phyloP scores from a whole-genome alignment of 2,797 vertebrate genomes.

The Ceyx erithaca region DNA sequence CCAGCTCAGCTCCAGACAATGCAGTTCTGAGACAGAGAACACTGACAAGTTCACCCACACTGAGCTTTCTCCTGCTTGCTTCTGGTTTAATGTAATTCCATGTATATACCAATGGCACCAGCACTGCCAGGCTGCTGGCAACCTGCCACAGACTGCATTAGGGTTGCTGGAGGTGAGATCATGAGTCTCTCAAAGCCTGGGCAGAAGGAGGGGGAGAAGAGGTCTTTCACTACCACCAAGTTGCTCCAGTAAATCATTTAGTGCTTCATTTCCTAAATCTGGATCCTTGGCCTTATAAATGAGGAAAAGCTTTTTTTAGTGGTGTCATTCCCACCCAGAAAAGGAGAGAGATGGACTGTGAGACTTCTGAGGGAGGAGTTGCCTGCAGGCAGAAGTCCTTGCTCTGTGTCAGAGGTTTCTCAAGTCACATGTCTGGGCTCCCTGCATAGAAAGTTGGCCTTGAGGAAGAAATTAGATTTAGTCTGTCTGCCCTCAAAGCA shows the following conservation, averaged over 20 bases:
- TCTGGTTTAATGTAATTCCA: neutral
- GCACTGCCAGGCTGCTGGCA: neutral
- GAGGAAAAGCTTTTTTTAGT: neutral
- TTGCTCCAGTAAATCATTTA: neutral
- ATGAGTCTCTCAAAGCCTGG: neutral
- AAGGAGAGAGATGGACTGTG: neutral
- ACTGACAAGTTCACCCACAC: neutral
- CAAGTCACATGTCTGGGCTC: neutral
- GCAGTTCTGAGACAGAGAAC: neutral
- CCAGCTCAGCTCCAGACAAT: neutral
- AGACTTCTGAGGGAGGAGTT: neutral
- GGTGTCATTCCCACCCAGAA: neutral
- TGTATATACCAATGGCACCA: neutral
- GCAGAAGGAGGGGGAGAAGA: neutral
- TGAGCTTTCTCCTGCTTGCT: neutral
- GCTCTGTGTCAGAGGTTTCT: constrained; percentile 14
- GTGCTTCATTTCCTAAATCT: neutral
- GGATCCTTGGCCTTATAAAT: neutral
- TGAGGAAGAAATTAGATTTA: neutral
- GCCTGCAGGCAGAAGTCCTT: neutral
- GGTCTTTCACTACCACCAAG: neutral
- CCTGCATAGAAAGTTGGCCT: neutral
- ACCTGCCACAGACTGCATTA: constrained; percentile 6
- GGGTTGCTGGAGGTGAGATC: neutral
- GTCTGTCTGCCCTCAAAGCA: neutral